Evolutionary conservation across 2,888 invertebrate genomes (phyloP).

Genomic region (Polydrusus pterygomalis): DNA sequence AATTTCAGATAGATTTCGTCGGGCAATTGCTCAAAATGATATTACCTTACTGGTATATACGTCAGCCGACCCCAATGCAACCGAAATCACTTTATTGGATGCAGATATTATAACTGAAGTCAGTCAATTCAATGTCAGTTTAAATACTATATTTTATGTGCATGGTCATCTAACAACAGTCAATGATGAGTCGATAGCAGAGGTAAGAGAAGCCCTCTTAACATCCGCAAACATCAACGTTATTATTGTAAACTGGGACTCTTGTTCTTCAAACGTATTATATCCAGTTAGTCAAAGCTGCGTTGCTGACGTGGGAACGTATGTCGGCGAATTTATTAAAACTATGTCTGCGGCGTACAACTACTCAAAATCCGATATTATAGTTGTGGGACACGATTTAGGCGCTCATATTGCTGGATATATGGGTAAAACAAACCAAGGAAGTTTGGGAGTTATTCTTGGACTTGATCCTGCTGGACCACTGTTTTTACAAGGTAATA

Average conservation of each 20-base stretch:
- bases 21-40: background rate
- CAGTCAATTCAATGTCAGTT: slow-evolving; percentile 48
- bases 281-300: slow-evolving; percentile 59
- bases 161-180: slow-evolving; percentile 65
- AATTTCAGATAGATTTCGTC: background rate
- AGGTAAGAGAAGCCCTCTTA: slow-evolving; percentile 59
- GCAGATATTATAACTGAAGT: background rate
- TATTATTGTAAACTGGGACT: slow-evolving; percentile 66
- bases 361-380: slow-evolving; percentile 53
- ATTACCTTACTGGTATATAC: slow-evolving; percentile 7
- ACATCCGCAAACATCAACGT: slow-evolving; percentile 62
- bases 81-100: background rate
- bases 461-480: slow-evolving; percentile 62
- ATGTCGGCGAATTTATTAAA: slow-evolving; percentile 61
- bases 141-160: slow-evolving; percentile 60
- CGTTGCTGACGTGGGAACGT: slow-evolving; percentile 60
- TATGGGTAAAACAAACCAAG: slow-evolving; percentile 60
- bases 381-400: slow-evolving; percentile 60
- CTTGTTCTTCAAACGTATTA: slow-evolving; percentile 54
- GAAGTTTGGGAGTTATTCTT: slow-evolving; percentile 59
- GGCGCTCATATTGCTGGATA: slow-evolving; percentile 66
- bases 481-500: slow-evolving; percentile 55
- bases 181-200: slow-evolving; percentile 47
- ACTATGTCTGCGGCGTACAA: slow-evolving; percentile 54
- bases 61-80: background rate